phyloP scores from a whole-genome alignment of 2,113 vertebrate species.

The Excalfactoria chinensis region DNA sequence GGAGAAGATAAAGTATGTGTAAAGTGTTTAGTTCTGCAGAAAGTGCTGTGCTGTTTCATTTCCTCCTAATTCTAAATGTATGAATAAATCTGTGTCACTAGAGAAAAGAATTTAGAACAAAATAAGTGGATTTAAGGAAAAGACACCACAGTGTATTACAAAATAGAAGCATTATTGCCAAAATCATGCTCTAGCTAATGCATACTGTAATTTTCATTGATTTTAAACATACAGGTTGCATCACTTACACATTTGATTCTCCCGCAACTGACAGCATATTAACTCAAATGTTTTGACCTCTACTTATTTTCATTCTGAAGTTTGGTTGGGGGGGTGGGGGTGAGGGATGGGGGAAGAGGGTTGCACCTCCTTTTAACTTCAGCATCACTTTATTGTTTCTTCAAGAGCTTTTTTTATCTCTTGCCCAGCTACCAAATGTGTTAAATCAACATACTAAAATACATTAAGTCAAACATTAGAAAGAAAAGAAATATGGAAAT shows the following conservation, averaged over 20 bases:
- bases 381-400: not conserved
- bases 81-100: not conserved
- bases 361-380: not conserved
- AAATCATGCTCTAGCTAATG: not conserved
- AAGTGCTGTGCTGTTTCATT: not conserved
- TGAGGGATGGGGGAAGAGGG: too few relatives aligned
- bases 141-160: accelerated
- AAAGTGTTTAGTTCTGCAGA: not conserved
- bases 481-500: not conserved
- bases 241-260: not conserved
- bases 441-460: not conserved
- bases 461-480: not conserved
- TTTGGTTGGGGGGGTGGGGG: not conserved
- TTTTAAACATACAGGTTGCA: not conserved
- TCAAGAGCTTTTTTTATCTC: not conserved
- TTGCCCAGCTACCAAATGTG: not conserved
- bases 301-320: not conserved
- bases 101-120: not conserved
- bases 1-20: not conserved
- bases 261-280: not conserved
- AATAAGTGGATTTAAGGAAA: not conserved
- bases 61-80: not conserved
- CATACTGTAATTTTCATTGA: not conserved
- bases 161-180: not conserved
- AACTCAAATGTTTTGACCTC: not conserved